A percentile compares a stretch with the other conserved stretches of the same genome.
phyloP scores from a whole-genome alignment of 2,888 invertebrate species.

The Nomada flava region DNA sequence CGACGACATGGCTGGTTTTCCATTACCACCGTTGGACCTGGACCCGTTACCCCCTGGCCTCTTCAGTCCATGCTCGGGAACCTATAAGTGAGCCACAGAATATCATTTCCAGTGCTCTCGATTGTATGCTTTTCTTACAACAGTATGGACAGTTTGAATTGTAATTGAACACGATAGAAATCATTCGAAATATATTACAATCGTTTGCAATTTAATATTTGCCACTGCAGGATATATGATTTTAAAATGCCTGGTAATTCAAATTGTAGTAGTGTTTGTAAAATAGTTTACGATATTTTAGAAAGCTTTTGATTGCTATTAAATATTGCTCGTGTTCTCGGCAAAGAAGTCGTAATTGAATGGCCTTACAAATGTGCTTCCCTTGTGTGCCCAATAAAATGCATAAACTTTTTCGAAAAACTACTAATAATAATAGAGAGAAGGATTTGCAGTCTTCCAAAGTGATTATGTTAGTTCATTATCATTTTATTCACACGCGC shows the following conservation, averaged over 20 bases:
- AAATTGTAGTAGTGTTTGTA: background rate
- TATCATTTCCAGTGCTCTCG: background rate
- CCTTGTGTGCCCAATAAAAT: too few species aligned
- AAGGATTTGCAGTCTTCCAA: background rate
- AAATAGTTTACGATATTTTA: background rate
- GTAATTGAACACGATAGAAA: too few species aligned
- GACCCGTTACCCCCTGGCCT: conserved; percentile 95
- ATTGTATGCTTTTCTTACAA: background rate
- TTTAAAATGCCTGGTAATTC: too few species aligned
- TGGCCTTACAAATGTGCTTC: too few species aligned
- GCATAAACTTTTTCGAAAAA: too few species aligned
- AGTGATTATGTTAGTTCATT: background rate
- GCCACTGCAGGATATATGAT: too few species aligned
- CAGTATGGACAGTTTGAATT: background rate
- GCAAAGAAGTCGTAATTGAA: too few species aligned
- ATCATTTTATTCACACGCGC: background rate
- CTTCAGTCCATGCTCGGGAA: conserved; percentile 92
- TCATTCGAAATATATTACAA: too few species aligned
- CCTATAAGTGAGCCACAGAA: conserved; percentile 88
- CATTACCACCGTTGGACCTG: conserved; percentile 92
- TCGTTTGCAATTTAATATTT: background rate
- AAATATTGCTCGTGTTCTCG: too few species aligned
- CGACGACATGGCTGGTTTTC: conserved; percentile 94
- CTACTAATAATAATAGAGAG: too few species aligned
- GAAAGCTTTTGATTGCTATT: too few species aligned